Percentiles rank a stretch among this genome's conserved stretches.
Conservation (phyloP, 2,113 vertebrate species). For the Notiomystis cincta region DNA sequence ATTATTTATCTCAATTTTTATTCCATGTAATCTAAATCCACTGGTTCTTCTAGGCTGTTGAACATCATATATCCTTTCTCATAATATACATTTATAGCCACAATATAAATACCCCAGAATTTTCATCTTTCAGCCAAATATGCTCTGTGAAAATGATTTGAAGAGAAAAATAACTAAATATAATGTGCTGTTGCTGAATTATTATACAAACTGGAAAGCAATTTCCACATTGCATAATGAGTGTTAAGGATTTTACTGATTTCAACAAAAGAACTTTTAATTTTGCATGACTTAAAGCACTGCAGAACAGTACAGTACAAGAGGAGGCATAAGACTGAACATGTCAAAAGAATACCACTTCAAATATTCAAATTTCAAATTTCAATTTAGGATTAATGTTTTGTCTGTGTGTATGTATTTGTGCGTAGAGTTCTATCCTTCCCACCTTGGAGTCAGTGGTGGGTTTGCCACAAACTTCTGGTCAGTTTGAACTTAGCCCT, state of each 20-base stretch:
- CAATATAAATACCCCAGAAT: neutral
- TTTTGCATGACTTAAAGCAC: neutral
- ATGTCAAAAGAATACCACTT: neutral
- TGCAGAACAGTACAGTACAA: neutral
- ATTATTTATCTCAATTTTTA: neutral
- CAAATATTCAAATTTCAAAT: neutral
- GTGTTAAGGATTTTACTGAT: neutral
- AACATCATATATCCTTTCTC: neutral
- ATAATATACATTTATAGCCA: neutral
- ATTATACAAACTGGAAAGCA: neutral
- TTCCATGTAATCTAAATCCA: neutral
- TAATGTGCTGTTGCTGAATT: neutral
- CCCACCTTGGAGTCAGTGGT: neutral
- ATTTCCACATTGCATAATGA: neutral
- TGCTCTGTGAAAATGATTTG: neutral
- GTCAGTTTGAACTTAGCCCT: neutral
- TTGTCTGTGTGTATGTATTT: neutral
- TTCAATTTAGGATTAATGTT: neutral
- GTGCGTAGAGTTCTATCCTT: neutral
- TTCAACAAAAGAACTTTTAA: neutral
- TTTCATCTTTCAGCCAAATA: conserved; percentile 22
- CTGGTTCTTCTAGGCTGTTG: neutral
- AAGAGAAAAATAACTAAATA: neutral
- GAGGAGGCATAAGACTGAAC: neutral
- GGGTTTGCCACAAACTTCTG: neutral